A percentile compares a stretch with the other conserved stretches of the same genome.
Evolutionary conservation across 64 coral and sea anemone genomes (phyloP).

Genomic region (Acropora yongei): DNA sequence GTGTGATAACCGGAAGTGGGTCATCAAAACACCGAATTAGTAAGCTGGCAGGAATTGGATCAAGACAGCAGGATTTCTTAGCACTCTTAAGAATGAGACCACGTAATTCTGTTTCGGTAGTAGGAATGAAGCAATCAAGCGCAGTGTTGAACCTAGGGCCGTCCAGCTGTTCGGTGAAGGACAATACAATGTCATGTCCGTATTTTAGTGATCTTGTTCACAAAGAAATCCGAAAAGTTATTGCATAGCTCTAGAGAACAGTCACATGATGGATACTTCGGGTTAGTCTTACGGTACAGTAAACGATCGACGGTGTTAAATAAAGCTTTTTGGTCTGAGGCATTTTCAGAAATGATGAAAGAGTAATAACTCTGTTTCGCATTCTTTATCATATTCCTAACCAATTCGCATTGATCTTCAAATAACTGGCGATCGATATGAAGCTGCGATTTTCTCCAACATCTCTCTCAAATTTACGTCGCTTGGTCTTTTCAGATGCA

Average conservation of each 20-base stretch:
- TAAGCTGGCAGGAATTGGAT: too few relatives aligned
- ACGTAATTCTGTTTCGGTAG: too few relatives aligned
- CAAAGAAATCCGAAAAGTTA: neutral
- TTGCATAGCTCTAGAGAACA: neutral
- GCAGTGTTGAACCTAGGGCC: too few relatives aligned
- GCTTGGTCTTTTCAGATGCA: too few relatives aligned
- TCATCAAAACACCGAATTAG: too few relatives aligned
- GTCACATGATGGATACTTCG: neutral
- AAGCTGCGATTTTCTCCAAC: neutral
- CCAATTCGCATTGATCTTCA: conserved; percentile 3
- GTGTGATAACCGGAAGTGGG: too few relatives aligned
- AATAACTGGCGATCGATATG: neutral
- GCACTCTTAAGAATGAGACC: too few relatives aligned
- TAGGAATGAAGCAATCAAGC: too few relatives aligned
- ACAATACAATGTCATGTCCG: neutral
- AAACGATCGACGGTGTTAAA: neutral
- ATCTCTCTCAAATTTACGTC: neutral
- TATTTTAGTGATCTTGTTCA: neutral
- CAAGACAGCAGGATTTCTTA: too few relatives aligned
- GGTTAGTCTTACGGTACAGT: neutral
- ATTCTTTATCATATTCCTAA: neutral
- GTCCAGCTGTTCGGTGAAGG: neutral
- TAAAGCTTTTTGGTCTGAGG: neutral
- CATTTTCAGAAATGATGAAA: neutral
- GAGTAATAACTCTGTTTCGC: conserved; percentile 3